Evolutionary conservation across 2,888 invertebrate genomes (phyloP).

Genomic region (Homarus gammarus): DNA sequence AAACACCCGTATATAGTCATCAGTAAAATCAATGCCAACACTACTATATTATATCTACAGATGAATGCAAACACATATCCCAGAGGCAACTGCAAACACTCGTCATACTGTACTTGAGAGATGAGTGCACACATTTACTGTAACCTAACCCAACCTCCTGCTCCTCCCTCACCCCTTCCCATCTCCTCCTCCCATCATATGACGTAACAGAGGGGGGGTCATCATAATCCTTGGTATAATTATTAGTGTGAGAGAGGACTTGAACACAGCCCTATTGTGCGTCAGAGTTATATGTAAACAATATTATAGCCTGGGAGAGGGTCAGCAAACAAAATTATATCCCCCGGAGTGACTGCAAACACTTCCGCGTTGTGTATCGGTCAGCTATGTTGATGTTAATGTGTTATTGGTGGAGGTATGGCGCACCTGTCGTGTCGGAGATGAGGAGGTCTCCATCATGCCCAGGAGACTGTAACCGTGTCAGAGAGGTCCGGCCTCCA

Average conservation of each 20-base stretch:
- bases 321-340: background rate
- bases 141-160: background rate
- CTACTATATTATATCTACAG: background rate
- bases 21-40: no score
- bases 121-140: background rate
- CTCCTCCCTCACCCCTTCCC: conserved; percentile 9
- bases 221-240: background rate
- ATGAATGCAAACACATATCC: background rate
- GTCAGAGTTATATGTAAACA: background rate
- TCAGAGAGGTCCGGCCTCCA: no score
- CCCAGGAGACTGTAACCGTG: no score
- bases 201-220: background rate
- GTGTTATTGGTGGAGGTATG: no score
- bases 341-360: background rate
- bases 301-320: background rate
- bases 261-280: background rate
- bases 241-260: background rate
- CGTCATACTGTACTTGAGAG: background rate
- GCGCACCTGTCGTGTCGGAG: no score
- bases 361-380: background rate
- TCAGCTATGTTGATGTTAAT: no score
- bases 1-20: no score
- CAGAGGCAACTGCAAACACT: conserved; percentile 3
- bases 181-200: background rate
- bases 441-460: no score